phyloP scores from a whole-genome alignment of 2,113 vertebrate genomes.

The Stigmatopora nigra region DNA sequence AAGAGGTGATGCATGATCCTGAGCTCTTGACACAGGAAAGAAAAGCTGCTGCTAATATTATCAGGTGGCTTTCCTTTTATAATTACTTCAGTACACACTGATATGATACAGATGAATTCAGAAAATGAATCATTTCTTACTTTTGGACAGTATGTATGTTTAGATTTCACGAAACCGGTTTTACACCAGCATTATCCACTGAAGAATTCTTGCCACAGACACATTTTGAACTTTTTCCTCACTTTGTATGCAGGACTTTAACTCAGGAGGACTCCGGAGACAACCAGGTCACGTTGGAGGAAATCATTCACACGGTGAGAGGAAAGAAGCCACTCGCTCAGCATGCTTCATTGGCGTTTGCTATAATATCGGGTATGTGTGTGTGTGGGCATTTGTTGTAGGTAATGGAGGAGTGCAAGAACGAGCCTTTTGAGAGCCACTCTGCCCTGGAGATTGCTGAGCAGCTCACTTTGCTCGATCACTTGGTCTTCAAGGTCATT shows the following conservation, averaged over 20 bases:
- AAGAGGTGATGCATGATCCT: constrained; percentile 93
- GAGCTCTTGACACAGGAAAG: constrained; percentile 94
- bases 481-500: constrained; percentile 93
- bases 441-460: constrained; percentile 93
- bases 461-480: constrained; percentile 91
- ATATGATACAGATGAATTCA: too few species aligned
- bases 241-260: constrained; percentile 73
- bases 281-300: constrained; percentile 85
- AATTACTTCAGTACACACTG: neutral
- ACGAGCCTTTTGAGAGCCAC: constrained; percentile 88
- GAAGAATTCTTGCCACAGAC: neutral
- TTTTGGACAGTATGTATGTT: too few species aligned
- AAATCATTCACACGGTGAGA: constrained; percentile 82
- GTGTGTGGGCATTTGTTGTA: constrained; percentile 44
- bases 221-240: neutral
- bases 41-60: constrained; percentile 94
- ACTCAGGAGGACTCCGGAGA: constrained; percentile 92
- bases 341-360: neutral
- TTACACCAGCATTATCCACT: too few species aligned
- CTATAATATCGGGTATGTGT: constrained; percentile 17
- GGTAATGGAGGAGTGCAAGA: constrained; percentile 72
- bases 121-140: too few species aligned
- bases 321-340: neutral
- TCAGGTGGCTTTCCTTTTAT: constrained; percentile 68
- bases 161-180: too few species aligned